These are phyloP conservation scores for Mythimna pallens DNA, from an alignment of 2,888 invertebrate species.

Conservation along the genomic window DNA sequence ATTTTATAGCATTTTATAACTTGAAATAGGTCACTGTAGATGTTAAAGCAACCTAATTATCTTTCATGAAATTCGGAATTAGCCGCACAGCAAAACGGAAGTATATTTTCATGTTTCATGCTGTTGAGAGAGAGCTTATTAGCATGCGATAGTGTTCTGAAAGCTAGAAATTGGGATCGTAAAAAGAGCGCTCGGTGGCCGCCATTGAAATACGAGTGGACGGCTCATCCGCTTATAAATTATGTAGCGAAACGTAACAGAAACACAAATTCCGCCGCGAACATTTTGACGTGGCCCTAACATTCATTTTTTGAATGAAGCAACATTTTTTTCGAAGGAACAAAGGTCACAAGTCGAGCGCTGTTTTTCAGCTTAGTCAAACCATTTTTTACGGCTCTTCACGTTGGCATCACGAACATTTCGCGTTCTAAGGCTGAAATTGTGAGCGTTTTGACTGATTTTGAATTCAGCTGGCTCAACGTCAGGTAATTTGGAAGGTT, in stretches of 20 bases:
- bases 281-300: constrained; percentile 67
- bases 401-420: constrained; percentile 38
- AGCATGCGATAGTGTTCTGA: constrained; percentile 81
- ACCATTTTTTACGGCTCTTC: constrained; percentile 48
- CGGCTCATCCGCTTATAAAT: constrained; percentile 82
- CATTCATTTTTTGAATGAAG: constrained; percentile 62
- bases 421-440: constrained; percentile 38
- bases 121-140: constrained; percentile 77
- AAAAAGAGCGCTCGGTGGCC: constrained; percentile 72
- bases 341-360: constrained; percentile 53
- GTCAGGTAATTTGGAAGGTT: constrained; percentile 58
- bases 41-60: constrained; percentile 41
- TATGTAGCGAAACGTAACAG: constrained; percentile 78
- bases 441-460: constrained; percentile 56
- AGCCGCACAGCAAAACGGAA: constrained; percentile 41
- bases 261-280: constrained; percentile 70
- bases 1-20: constrained; percentile 30
- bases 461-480: constrained; percentile 62
- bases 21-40: constrained; percentile 20
- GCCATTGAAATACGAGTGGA: constrained; percentile 79
- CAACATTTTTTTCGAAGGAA: constrained; percentile 54
- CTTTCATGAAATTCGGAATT: constrained; percentile 49
- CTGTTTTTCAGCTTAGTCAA: constrained; percentile 53
- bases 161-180: constrained; percentile 79
- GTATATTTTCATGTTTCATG: constrained; percentile 68